These are phyloP conservation scores for Geococcyx californianus DNA, from an alignment of 2,113 vertebrate species.

Conservation along the genomic window DNA sequence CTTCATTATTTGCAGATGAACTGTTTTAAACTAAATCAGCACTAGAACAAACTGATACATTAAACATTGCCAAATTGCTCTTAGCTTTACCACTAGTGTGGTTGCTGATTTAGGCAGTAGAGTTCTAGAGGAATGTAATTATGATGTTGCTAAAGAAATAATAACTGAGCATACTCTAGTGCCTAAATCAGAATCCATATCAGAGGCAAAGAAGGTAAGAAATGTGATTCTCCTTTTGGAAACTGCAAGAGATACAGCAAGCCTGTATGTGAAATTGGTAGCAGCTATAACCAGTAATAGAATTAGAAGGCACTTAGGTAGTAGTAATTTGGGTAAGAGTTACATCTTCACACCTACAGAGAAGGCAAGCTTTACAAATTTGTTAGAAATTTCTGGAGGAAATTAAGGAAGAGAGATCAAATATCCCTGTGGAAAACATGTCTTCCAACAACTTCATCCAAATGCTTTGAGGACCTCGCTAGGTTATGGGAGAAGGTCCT, in stretches of 20 bases:
- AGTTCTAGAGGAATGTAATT: background rate
- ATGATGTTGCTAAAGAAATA: slow-evolving; percentile 1
- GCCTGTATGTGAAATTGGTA: background rate
- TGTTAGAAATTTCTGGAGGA: background rate
- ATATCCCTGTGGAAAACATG: background rate
- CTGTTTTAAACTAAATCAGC: slow-evolving; percentile 21
- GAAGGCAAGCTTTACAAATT: background rate
- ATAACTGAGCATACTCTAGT: background rate
- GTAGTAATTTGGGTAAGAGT: background rate
- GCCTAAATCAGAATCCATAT: background rate
- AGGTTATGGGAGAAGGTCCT: background rate
- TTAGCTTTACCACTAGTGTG: too few relatives aligned
- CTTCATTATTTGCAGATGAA: slow-evolving; percentile 64
- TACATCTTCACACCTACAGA: background rate
- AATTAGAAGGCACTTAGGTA: background rate
- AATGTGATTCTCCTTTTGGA: background rate
- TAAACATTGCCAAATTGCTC: background rate
- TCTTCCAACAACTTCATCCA: background rate
- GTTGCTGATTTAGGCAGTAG: too few relatives aligned
- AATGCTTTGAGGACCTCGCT: background rate
- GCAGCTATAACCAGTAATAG: background rate
- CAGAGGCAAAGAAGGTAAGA: background rate
- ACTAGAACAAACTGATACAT: background rate
- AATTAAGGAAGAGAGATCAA: background rate
- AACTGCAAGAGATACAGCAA: background rate